Base-by-base conservation (phyloP, 2,888 invertebrate genomes). In the Malthinus seriepunctatus region DNA sequence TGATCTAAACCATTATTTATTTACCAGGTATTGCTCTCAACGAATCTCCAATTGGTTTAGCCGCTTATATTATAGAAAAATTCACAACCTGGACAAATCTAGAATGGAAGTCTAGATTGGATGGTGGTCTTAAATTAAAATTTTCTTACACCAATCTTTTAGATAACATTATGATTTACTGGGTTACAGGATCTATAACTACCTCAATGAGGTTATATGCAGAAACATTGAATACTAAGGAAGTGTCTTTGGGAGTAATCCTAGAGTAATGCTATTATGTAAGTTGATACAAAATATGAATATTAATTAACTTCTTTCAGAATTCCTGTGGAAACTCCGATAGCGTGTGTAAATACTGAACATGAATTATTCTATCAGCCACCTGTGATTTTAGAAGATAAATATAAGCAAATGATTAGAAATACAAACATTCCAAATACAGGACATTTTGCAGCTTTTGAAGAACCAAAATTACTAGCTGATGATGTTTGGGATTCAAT, bases 11-110 rank as follows among this genome's bases (percentile, higher is more conserved):
- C n/a, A n/a, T n/a, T n/a, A n/a, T n/a, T n/a, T n/a, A n/a, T n/a
- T 10, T 9, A 8, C 7, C 15, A 89, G 90, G 91, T 12, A 80
- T 85, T 1, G 88, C 81, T 0, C 75, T 95, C 32, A 79, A 83
- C 11, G 89, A 92, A 66, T 89, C 91, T 0, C 96, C 97, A 0
- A 84, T 89, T 0, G 95, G 94, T 0, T 78, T 97, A 56, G 94
- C 94, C 0, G 91, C 91, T 0, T 97, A 95, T 71, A 90, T 96
- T 51, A 77, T 97, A 8, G 95, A 97, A 71, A 96, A 95, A 75
- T 95, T 93, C 79, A 86, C 88, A 8, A 84, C 86, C 0, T 89
- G 90, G 88, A 91, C 90, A 0, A 83, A 87, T 73, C 72, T 73
- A 0, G 73, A 77, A 0, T 81, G 81, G 73, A 77, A 76, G 46